phyloP scores from a whole-genome alignment of 2,888 invertebrate genomes.

The Anoplius nigerrimus region DNA sequence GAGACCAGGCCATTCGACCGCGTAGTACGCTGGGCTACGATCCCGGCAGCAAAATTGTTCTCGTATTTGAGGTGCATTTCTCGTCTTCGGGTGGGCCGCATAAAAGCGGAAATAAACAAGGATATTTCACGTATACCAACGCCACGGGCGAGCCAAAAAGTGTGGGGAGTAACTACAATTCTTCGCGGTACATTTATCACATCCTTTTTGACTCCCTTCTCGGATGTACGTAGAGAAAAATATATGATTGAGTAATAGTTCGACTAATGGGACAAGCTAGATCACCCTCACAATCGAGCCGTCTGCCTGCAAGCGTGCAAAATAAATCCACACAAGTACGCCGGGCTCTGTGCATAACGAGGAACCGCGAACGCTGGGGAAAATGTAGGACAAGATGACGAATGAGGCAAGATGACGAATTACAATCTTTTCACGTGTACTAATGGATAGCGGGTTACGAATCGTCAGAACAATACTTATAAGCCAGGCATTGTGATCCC shows the following conservation, averaged over 20 bases:
- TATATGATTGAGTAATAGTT: slow-evolving; percentile 6
- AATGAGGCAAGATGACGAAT: slow-evolving; percentile 51
- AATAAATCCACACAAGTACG: slow-evolving; percentile 10
- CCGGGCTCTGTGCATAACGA: slow-evolving; percentile 21
- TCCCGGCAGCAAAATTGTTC: no score
- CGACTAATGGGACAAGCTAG: slow-evolving; percentile 1
- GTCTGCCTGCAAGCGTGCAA: slow-evolving; percentile 17
- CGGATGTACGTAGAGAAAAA: background rate
- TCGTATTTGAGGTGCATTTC: no score
- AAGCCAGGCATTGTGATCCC: slow-evolving; percentile 19
- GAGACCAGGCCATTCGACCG: no score
- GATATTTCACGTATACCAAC: no score
- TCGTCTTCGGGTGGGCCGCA: no score
- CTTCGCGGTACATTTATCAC: background rate
- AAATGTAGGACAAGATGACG: slow-evolving; percentile 43
- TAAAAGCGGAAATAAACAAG: no score
- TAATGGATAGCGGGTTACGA: slow-evolving; percentile 37
- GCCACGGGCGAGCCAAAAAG: no score
- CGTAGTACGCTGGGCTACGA: no score
- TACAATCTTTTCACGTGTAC: slow-evolving; percentile 42
- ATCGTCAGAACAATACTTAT: slow-evolving; percentile 36
- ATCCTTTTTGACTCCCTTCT: background rate
- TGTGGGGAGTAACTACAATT: no score
- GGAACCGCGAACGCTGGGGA: slow-evolving; percentile 25
- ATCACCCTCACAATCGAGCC: slow-evolving; percentile 10